phyloP scores from a whole-genome alignment of 2,113 vertebrate genomes.

The Reinhardtius hippoglossoides region DNA sequence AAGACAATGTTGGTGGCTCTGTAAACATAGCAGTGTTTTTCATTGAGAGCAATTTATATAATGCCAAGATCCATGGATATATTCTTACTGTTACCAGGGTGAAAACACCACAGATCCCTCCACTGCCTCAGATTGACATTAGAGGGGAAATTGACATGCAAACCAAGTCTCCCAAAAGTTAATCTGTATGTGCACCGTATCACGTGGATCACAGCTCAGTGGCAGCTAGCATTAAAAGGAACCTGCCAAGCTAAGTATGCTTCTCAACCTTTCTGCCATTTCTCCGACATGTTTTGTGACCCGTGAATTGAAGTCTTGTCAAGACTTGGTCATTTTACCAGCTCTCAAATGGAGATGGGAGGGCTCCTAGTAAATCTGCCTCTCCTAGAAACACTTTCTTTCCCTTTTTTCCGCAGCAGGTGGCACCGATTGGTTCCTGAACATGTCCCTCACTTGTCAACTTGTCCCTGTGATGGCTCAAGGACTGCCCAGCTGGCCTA shows the following conservation, averaged over 20 bases:
- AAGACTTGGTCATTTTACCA: conserved; percentile 79
- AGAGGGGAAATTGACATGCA: conserved; percentile 69
- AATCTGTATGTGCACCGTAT: conserved; percentile 78
- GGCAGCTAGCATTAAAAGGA: conserved; percentile 80
- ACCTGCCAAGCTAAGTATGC: conserved; percentile 80
- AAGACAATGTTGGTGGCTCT: conserved; percentile 6
- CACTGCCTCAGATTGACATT: conserved; percentile 61
- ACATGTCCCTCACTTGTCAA: conserved; percentile 64
- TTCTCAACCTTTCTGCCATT: conserved; percentile 76
- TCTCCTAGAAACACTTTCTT: conserved; percentile 51
- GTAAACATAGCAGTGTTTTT: background rate
- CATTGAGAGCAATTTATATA: conserved; percentile 15
- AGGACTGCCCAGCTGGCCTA: conserved; percentile 63
- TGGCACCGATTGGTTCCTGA: conserved; percentile 66
- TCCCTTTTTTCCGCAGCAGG: conserved; percentile 64
- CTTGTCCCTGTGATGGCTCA: conserved; percentile 58
- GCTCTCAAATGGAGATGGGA: conserved; percentile 68
- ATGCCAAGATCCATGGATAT: conserved; percentile 4
- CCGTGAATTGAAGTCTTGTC: conserved; percentile 84
- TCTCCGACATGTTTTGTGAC: conserved; percentile 82
- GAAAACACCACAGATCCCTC: conserved; percentile 28
- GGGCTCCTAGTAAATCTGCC: conserved; percentile 61
- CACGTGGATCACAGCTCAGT: conserved; percentile 72
- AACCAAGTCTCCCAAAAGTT: conserved; percentile 56
- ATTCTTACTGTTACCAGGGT: conserved; percentile 10